These are phyloP conservation scores for Zonotrichia albicollis DNA, from an alignment of 2,797 vertebrate species.

Conservation along the genomic window DNA sequence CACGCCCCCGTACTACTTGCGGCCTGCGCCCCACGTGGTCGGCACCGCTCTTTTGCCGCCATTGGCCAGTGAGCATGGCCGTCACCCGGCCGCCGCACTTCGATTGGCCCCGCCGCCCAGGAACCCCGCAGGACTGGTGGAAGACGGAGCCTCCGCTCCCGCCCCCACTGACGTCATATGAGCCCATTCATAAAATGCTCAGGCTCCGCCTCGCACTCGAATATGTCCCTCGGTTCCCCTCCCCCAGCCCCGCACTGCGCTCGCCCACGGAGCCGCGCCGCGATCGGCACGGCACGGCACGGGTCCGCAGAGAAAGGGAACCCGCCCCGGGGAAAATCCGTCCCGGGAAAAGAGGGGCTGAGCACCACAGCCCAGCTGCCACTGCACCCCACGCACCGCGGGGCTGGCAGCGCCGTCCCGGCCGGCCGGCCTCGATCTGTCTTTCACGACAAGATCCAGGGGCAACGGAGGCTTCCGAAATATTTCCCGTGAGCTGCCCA, in stretches of 20 bases:
- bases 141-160: not conserved
- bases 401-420: not conserved
- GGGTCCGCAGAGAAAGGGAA: not conserved
- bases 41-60: not conserved
- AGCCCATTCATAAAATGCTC: constrained; percentile 63
- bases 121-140: not conserved
- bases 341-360: not conserved
- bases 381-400: not conserved
- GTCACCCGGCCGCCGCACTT: rapidly evolving
- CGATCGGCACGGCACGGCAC: not conserved
- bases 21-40: constrained; percentile 11
- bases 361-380: not conserved
- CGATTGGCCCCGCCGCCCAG: rapidly evolving
- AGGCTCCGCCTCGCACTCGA: constrained; percentile 1
- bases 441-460: not conserved
- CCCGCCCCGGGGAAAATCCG: not conserved
- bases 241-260: not conserved
- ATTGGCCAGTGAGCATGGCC: not conserved
- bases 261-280: not conserved
- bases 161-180: constrained; percentile 37
- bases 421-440: not conserved
- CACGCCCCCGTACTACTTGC: constrained; percentile 43
- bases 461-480: not conserved
- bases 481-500: not conserved
- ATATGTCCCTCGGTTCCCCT: not conserved